Conservation (phyloP, 2,113 vertebrate species). For the Nannobrachium achirus region DNA sequence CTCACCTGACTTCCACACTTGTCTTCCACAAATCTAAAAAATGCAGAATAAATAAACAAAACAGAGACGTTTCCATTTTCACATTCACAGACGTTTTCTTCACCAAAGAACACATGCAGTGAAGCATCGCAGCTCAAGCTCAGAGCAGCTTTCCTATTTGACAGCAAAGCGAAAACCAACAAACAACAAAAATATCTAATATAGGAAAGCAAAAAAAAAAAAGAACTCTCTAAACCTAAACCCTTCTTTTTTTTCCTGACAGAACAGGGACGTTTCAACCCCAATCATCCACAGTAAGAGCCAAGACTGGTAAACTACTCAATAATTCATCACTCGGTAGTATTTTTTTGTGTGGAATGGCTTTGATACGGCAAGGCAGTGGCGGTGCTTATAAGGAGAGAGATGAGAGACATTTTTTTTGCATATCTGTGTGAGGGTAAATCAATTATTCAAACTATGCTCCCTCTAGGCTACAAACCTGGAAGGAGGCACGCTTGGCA, state of each 20-base stretch:
- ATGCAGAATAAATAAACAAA: too few relatives aligned
- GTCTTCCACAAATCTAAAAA: too few relatives aligned
- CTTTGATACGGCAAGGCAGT: constrained; percentile 40
- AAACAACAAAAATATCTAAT: background rate
- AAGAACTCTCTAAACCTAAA: background rate
- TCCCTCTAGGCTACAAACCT: background rate
- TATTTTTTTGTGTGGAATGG: constrained; percentile 25
- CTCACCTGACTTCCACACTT: too few relatives aligned
- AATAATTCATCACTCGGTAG: constrained; percentile 50
- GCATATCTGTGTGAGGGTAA: background rate
- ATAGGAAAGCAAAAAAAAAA: background rate
- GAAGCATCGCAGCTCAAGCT: too few relatives aligned
- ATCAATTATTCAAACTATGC: constrained; percentile 35
- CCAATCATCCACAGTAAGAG: constrained; percentile 21
- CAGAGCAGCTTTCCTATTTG: too few relatives aligned
- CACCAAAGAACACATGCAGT: too few relatives aligned
- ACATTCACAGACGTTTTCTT: too few relatives aligned
- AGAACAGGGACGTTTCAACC: constrained; percentile 13
- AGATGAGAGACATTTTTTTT: constrained; percentile 31
- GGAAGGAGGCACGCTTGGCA: background rate
- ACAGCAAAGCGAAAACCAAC: too few relatives aligned
- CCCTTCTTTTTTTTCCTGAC: background rate
- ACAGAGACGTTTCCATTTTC: too few relatives aligned
- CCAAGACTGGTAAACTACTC: constrained; percentile 12
- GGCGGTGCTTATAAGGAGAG: constrained; percentile 4